phyloP scores from a whole-genome alignment of 1,140 invertebrate species.

The Bombyx mandarina region DNA sequence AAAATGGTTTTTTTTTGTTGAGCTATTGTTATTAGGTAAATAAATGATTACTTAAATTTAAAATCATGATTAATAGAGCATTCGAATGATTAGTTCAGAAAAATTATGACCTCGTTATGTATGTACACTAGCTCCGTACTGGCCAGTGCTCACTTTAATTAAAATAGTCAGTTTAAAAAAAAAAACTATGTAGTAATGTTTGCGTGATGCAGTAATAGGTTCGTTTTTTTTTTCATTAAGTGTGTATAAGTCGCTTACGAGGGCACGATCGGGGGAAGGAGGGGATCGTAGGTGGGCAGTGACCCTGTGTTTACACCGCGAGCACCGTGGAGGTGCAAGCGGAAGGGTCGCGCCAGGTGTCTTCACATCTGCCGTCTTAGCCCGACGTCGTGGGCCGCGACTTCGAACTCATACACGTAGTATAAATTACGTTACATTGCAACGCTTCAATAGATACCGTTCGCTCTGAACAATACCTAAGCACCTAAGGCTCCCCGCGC shows the following conservation, averaged over 20 bases:
- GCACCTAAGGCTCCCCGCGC: too few relatives aligned
- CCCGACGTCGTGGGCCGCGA: conserved; percentile 26
- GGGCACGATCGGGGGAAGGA: conserved; percentile 35
- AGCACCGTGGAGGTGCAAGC: conserved; percentile 31
- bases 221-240: conserved; percentile 26
- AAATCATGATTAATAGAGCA: too few relatives aligned
- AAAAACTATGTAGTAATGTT: conserved; percentile 12
- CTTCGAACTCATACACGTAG: conserved; percentile 14
- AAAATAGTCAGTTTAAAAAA: neutral
- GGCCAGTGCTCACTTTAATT: too few relatives aligned
- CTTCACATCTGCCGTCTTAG: conserved; percentile 61
- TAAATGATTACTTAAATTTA: too few relatives aligned
- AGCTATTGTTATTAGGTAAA: too few relatives aligned
- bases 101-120: too few relatives aligned
- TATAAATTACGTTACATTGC: conserved; percentile 28
- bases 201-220: conserved; percentile 36
- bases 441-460: conserved; percentile 43
- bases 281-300: conserved; percentile 57
- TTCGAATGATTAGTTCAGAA: too few relatives aligned
- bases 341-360: conserved; percentile 64
- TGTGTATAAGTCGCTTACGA: conserved; percentile 32
- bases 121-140: too few relatives aligned
- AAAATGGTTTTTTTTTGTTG: too few relatives aligned
- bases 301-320: conserved; percentile 34
- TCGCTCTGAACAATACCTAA: conserved; percentile 8